A percentile compares a stretch with the other conserved stretches of the same genome.
Conservation (phyloP, 2,888 invertebrate species). For the Patella pellucida region DNA sequence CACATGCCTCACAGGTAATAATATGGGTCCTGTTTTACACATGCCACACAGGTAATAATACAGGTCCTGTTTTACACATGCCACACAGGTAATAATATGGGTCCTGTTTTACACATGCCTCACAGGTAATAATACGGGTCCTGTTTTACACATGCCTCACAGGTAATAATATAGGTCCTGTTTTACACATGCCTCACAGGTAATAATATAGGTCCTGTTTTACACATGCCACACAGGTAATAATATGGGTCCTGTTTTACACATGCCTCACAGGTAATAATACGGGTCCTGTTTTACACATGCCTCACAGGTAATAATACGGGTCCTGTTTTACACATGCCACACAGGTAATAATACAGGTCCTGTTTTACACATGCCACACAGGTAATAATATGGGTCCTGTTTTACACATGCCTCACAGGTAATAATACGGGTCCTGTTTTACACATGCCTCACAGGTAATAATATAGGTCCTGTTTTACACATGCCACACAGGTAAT, state of each 20-base stretch:
- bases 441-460: no score
- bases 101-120: no score
- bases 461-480: slow-evolving; percentile 32
- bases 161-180: slow-evolving; percentile 30
- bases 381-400: slow-evolving; percentile 40
- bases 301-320: slow-evolving; percentile 50
- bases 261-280: slow-evolving; percentile 42
- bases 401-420: no score
- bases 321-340: slow-evolving; percentile 53
- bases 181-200: slow-evolving; percentile 27
- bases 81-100: no score
- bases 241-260: slow-evolving; percentile 37
- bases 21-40: slow-evolving; percentile 41
- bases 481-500: slow-evolving; percentile 35
- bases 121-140: slow-evolving; percentile 33
- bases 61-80: no score
- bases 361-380: slow-evolving; percentile 54
- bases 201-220: slow-evolving; percentile 42
- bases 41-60: slow-evolving; percentile 62
- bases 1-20: slow-evolving; percentile 58
- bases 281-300: slow-evolving; percentile 34
- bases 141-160: slow-evolving; percentile 58
- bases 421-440: no score
- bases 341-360: slow-evolving; percentile 54
- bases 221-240: slow-evolving; percentile 32